Base-by-base conservation (phyloP, 1,140 invertebrate genomes). In the Cyphomyrmex costatus region DNA sequence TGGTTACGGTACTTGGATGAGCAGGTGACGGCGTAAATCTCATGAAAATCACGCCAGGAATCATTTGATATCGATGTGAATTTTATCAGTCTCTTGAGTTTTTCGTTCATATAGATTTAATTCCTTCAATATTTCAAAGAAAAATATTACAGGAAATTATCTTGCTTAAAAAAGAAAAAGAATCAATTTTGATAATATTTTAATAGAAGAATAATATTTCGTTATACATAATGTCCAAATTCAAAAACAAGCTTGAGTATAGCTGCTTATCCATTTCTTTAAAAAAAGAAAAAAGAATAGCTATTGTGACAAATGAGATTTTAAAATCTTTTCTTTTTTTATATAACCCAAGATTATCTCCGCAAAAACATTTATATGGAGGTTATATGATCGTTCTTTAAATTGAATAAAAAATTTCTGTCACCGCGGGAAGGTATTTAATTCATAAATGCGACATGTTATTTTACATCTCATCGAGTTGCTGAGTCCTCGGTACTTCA, bases 1-100 rank as follows among this genome's bases (percentile, higher is more conserved):
- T 36, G 66, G 68, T 83, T 83, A 74, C 79, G 79, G 79, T 83
- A 74, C 73, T 42, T n/a, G 87, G 61, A 56, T n/a, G 68, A 56
- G 46, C 82, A 83, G 79, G 79, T 83, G 82, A 86, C 84, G 49
- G n/a, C 51, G 51, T 51, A 42, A 71, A 42, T 51, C 36, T 53
- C 8, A 36, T 49, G 58, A 80, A 70, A 56, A 71, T 14, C 51
- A 5, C 27, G 21, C 14, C 49, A 7, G 33, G 63, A 33, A 3
- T 24, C 46, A 30, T n/a, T 49, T 51, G 51, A 46, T 30, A 58
- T 33, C 27, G 49, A 68, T 36, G 30, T 68, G 14, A 53, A 68
- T 82, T 46, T 53, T 12, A 30, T 2, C n/a, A 19, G 24, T 27
- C 16, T 27, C 16, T 36, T 14, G 4, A 21, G 21, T 16, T 30